phyloP scores from a whole-genome alignment of 1,140 invertebrate genomes.

The Ceratosolen solmsi region DNA sequence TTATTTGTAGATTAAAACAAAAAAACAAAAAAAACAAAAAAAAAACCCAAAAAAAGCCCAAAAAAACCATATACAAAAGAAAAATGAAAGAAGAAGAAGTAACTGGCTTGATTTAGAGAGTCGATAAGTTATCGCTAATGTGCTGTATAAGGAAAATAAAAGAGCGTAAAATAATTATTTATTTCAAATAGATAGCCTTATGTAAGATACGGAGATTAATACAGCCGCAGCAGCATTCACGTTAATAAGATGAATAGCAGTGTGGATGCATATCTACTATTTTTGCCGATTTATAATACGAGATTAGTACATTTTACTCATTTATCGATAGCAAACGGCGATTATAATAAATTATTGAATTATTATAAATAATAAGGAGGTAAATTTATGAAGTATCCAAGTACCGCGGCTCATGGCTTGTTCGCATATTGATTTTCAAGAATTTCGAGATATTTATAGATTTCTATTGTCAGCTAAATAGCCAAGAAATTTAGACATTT shows the following conservation, averaged over 20 bases:
- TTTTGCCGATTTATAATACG: background rate
- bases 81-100: too few species aligned
- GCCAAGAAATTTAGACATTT: too few species aligned
- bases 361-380: too few species aligned
- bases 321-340: background rate
- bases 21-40: too few species aligned
- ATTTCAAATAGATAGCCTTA: constrained; percentile 1
- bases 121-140: background rate
- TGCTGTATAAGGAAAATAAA: background rate
- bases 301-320: background rate
- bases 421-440: too few species aligned
- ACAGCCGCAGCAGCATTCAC: background rate
- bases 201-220: background rate
- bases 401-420: too few species aligned
- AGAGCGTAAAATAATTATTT: background rate
- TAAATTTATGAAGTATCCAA: too few species aligned
- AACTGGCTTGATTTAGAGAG: background rate
- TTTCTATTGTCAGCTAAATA: too few species aligned
- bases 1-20: background rate
- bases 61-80: too few species aligned
- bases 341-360: background rate
- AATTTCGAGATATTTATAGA: too few species aligned
- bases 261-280: background rate
- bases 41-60: too few species aligned
- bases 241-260: background rate